Evolutionary conservation across 2,113 vertebrate species (phyloP).

Genomic region (Lepus americanus): DNA sequence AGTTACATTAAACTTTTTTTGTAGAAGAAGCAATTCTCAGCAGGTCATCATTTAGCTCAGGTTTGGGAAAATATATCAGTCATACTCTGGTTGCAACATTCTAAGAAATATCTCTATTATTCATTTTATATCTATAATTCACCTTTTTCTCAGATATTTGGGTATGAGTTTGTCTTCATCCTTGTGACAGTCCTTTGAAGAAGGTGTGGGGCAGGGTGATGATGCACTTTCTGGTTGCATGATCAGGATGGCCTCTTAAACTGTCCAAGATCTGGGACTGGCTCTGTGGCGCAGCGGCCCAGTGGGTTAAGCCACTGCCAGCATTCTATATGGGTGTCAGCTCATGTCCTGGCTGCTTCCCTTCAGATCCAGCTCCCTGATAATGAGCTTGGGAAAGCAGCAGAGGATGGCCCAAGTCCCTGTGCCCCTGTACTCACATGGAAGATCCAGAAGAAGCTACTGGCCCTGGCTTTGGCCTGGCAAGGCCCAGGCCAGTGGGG

Average conservation of each 20-base stretch:
- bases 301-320: too few species aligned
- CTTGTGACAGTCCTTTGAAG: background rate
- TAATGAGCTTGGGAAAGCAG: too few species aligned
- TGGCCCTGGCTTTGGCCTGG: too few species aligned
- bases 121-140: conserved; percentile 32
- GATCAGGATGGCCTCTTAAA: background rate
- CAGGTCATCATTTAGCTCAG: background rate
- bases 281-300: too few species aligned
- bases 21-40: background rate
- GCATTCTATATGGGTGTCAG: too few species aligned
- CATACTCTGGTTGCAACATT: background rate
- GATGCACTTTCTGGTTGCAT: background rate
- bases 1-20: background rate
- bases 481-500: too few species aligned
- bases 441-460: too few species aligned
- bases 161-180: background rate
- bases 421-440: too few species aligned
- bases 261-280: background rate
- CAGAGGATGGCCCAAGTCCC: too few species aligned
- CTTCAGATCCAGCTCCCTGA: too few species aligned
- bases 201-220: background rate
- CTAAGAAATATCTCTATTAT: background rate
- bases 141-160: conserved; percentile 30
- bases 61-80: background rate
- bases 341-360: too few species aligned